Percentiles rank a stretch among this genome's conserved stretches.
Evolutionary conservation across 2,113 vertebrate species (phyloP).

Genomic region (Morone saxatilis): DNA sequence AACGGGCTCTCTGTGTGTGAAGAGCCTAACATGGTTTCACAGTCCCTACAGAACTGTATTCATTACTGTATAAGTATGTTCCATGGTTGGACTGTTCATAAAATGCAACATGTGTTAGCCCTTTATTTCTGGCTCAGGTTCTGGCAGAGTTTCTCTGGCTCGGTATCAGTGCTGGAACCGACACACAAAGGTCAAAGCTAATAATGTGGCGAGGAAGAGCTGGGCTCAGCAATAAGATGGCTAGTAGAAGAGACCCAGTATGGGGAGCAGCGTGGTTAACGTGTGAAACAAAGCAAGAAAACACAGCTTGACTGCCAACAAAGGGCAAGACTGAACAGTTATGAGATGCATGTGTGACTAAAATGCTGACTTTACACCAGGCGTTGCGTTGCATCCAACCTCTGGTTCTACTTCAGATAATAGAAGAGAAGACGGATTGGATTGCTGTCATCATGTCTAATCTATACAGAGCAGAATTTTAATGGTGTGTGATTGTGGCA

Average conservation of each 20-base stretch:
- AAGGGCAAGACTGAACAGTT: constrained; percentile 17
- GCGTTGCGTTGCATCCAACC: not conserved
- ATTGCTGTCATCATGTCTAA: constrained; percentile 46
- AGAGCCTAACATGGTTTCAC: constrained; percentile 53
- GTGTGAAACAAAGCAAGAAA: constrained; percentile 47
- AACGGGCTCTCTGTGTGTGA: constrained; percentile 4
- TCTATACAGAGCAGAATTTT: constrained; percentile 41
- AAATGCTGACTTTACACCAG: constrained; percentile 58
- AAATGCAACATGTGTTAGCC: constrained; percentile 76
- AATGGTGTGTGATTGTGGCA: constrained; percentile 46
- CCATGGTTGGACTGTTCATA: constrained; percentile 54
- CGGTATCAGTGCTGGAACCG: constrained; percentile 42
- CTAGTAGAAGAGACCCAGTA: constrained; percentile 21
- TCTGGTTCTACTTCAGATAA: constrained; percentile 33
- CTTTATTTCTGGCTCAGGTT: constrained; percentile 76
- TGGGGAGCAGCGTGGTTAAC: not conserved
- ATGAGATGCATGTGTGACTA: constrained; percentile 9
- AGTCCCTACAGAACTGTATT: constrained; percentile 61
- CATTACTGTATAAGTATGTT: constrained; percentile 44
- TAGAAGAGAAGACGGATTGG: constrained; percentile 19
- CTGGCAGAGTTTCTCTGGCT: constrained; percentile 67
- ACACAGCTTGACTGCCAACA: constrained; percentile 28
- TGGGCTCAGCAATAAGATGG: constrained; percentile 56
- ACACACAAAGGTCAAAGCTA: constrained; percentile 73
- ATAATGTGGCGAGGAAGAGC: constrained; percentile 67